Base-by-base conservation (phyloP, 2,888 invertebrate species). In the Strigamia maritima region DNA sequence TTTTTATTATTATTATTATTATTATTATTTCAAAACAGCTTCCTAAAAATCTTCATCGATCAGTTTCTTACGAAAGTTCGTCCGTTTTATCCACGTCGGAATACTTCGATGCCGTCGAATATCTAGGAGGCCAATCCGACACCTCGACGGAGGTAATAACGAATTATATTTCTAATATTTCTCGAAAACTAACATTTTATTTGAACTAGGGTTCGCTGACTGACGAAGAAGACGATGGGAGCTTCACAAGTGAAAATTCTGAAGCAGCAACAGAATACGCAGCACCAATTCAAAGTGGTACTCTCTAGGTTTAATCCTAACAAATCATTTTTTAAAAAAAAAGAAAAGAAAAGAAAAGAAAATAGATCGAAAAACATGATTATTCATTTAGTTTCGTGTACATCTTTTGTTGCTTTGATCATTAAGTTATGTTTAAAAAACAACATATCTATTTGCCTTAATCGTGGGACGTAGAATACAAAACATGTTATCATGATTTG, bases 51-150 rank as follows among this genome's bases (percentile, higher is more conserved):
- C 89, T 91, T 83, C 90, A 89, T 81, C 89, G 89, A 84, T 92
- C 92, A 0, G 86, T 91, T 75, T 92, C 92, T 84, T 91, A 91
- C 86, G 92, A 92, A 84, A 93, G 92, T 28, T 84, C 85, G 78
- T 92, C 92, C 0, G 91, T 92, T 83, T 90, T 92, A 28, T 92
- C 91, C 80, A 91, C 91, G 0, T 91, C 92, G 0, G 92, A 94
- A 86, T 93, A 93, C 87, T 93, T 92, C 85, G 93, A 94, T 86
- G 94, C 93, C 0, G 92, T 92, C 84, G 93, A 93, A 82, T 85
- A 88, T 81, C 82, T 85, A n/a, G 86, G 84, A 28, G 84, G 83
- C 24, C 83, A 84, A 79, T 85, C 91, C 0, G 92, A 91, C 83
- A 91, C 91, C 1, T 92, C 92, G 1, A 92, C 92, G 1, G 93